Conservation (phyloP, 2,888 invertebrate species). For the Caenorhabditis angaria region DNA sequence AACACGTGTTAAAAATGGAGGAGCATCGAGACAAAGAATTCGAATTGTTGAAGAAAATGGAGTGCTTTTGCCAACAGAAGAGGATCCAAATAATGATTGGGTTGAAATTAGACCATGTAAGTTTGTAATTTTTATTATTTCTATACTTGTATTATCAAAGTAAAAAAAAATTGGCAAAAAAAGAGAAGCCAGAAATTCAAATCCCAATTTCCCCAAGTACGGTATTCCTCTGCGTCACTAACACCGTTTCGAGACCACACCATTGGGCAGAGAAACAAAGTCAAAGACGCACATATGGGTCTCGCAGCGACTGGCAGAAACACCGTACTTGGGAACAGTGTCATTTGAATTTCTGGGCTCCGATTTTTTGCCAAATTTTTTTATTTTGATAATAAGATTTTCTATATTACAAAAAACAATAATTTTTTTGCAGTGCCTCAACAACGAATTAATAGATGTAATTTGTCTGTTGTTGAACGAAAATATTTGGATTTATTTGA, state of each 20-base stretch:
- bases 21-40: conserved; percentile 3
- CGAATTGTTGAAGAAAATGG: conserved; percentile 16
- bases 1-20: conserved; percentile 11
- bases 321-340: too few relatives aligned
- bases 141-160: not conserved
- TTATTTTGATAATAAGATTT: not conserved
- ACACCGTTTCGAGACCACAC: too few relatives aligned
- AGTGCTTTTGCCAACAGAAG: not conserved
- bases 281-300: too few relatives aligned
- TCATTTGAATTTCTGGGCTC: not conserved
- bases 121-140: too few relatives aligned
- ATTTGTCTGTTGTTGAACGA: conserved; percentile 13
- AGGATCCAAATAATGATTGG: conserved; percentile 15
- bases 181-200: too few relatives aligned
- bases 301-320: too few relatives aligned
- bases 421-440: not conserved
- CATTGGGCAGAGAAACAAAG: too few relatives aligned
- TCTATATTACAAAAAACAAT: too few relatives aligned
- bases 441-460: conserved; percentile 17
- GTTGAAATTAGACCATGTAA: conserved; percentile 17
- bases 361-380: not conserved
- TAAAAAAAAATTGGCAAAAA: not conserved
- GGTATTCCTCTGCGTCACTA: too few relatives aligned
- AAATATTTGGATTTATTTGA: conserved; percentile 37
- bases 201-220: too few relatives aligned